Percentiles rank a stretch among this genome's conserved stretches.
Evolutionary conservation across 2,888 invertebrate species (phyloP).

Genomic region (Sialis fuliginosa): DNA sequence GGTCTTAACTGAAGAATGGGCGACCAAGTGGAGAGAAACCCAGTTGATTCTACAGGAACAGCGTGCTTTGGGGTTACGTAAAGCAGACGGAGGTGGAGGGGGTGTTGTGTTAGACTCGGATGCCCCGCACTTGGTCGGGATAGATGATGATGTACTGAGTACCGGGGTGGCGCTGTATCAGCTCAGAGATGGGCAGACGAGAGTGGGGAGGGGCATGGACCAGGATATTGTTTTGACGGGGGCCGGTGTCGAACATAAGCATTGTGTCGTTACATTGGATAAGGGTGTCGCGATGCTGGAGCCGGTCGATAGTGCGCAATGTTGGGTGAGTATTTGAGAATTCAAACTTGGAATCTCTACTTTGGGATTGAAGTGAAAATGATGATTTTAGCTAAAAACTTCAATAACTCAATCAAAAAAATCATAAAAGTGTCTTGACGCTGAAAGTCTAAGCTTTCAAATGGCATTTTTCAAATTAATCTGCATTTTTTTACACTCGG

Average conservation of each 20-base stretch:
- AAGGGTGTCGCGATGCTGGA: slow-evolving; percentile 56
- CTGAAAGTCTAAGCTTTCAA: too few relatives aligned
- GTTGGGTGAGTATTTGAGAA: slow-evolving; percentile 38
- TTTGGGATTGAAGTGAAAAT: too few relatives aligned
- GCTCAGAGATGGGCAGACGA: slow-evolving; percentile 76
- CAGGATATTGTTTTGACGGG: slow-evolving; percentile 68
- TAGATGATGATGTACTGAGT: slow-evolving; percentile 76
- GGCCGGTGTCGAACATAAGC: slow-evolving; percentile 58
- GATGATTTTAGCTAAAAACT: too few relatives aligned
- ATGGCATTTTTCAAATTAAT: too few relatives aligned
- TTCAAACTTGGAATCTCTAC: too few relatives aligned
- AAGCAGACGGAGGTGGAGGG: slow-evolving; percentile 72
- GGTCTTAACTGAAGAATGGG: slow-evolving; percentile 79
- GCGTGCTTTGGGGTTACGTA: slow-evolving; percentile 67
- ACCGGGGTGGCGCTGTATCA: slow-evolving; percentile 86
- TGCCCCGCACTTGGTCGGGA: slow-evolving; percentile 81
- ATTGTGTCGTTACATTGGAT: slow-evolving; percentile 54
- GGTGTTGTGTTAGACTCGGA: slow-evolving; percentile 82
- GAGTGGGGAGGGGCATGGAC: slow-evolving; percentile 57
- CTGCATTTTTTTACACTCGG: too few relatives aligned
- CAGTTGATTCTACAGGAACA: slow-evolving; percentile 79
- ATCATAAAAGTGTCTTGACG: too few relatives aligned
- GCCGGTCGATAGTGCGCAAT: slow-evolving; percentile 54
- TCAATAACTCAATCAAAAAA: too few relatives aligned
- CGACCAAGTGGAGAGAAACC: slow-evolving; percentile 83